A percentile compares a stretch with the other conserved stretches of the same genome.
phyloP scores from a whole-genome alignment of 2,797 vertebrate genomes.

The Clarias fuscus region DNA sequence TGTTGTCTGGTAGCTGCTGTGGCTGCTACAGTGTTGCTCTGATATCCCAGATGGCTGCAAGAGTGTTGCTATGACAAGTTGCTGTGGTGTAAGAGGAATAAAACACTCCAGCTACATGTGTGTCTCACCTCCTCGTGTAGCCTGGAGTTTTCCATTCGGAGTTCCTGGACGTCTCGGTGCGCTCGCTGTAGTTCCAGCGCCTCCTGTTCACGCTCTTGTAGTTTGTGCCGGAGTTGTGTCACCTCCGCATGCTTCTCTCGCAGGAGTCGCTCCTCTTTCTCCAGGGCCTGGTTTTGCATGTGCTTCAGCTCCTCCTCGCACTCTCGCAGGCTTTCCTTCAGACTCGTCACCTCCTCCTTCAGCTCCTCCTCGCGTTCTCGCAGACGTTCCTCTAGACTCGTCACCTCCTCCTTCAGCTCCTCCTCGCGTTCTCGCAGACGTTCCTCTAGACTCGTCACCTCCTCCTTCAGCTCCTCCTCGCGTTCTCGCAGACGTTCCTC shows the following conservation, averaged over 20 bases:
- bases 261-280: constrained; percentile 57
- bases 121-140: constrained; percentile 80
- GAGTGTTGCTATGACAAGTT: too few relatives aligned
- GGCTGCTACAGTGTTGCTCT: too few relatives aligned
- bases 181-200: constrained; percentile 75
- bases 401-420: constrained; percentile 57
- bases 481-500: constrained; percentile 68
- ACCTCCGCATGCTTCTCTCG: constrained; percentile 68
- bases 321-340: constrained; percentile 71
- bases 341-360: constrained; percentile 64
- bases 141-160: constrained; percentile 70
- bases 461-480: neutral
- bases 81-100: too few relatives aligned
- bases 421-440: constrained; percentile 51
- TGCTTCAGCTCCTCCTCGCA: constrained; percentile 67
- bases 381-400: constrained; percentile 68
- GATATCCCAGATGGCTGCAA: too few relatives aligned
- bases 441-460: constrained; percentile 66
- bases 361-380: constrained; percentile 61
- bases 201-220: constrained; percentile 73
- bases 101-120: too few relatives aligned
- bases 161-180: constrained; percentile 69
- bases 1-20: too few relatives aligned
- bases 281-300: constrained; percentile 66
- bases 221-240: constrained; percentile 59